Conservation (phyloP, 2,888 invertebrate species). For the Operophtera brumata region DNA sequence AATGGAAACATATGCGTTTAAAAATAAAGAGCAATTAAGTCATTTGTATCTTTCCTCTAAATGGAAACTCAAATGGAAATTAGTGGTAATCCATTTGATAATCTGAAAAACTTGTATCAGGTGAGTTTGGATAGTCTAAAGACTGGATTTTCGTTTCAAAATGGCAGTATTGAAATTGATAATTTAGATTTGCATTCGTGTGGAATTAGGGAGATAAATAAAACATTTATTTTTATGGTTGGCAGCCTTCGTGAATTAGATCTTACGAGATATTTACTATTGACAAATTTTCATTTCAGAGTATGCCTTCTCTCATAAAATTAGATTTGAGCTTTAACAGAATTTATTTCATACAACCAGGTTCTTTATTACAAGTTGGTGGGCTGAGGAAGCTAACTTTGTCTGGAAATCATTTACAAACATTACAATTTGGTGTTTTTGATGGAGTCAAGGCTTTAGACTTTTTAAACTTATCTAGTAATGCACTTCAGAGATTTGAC, state of each 20-base stretch:
- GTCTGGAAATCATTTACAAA: slow-evolving; percentile 26
- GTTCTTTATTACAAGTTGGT: slow-evolving; percentile 28
- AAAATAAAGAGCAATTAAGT: slow-evolving; percentile 12
- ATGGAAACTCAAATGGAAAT: slow-evolving; percentile 19
- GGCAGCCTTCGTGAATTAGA: slow-evolving; percentile 22
- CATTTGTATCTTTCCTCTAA: slow-evolving; percentile 32
- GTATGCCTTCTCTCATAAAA: slow-evolving; percentile 20
- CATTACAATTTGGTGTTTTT: slow-evolving; percentile 32
- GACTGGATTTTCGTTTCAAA: slow-evolving; percentile 25
- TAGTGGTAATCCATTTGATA: slow-evolving; percentile 24
- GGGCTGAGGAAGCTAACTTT: slow-evolving; percentile 25
- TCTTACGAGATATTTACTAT: slow-evolving; percentile 29
- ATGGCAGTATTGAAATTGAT: slow-evolving; percentile 14
- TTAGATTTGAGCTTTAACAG: slow-evolving; percentile 35
- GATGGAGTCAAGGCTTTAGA: slow-evolving; percentile 28
- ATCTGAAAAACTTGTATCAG: slow-evolving; percentile 22
- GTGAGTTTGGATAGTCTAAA: slow-evolving; percentile 26
- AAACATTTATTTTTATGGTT: slow-evolving; percentile 23
- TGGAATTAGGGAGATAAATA: slow-evolving; percentile 25
- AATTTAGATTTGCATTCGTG: slow-evolving; percentile 29
- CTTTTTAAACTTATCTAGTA: slow-evolving; percentile 29
- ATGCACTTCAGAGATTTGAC: slow-evolving; percentile 29
- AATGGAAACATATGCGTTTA: slow-evolving; percentile 23
- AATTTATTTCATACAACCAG: slow-evolving; percentile 35
- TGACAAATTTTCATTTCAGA: slow-evolving; percentile 33